A percentile compares a stretch with the other conserved stretches of the same genome.
Evolutionary conservation across 2,113 vertebrate species (phyloP).

Genomic region (Apistogramma diplotaenia): DNA sequence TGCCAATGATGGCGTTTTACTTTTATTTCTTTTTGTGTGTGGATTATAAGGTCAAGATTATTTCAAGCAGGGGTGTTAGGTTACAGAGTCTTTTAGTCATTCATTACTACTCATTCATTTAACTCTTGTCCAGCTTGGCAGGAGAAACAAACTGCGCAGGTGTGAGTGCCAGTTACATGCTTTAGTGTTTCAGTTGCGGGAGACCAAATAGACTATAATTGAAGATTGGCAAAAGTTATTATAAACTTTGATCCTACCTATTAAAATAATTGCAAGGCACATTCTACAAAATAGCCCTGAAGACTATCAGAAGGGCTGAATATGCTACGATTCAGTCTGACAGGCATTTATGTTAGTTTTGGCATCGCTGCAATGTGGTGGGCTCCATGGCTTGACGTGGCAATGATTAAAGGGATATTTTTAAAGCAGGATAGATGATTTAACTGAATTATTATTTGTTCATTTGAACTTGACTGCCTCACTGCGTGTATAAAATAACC

Average conservation of each 20-base stretch:
- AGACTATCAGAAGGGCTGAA: background rate
- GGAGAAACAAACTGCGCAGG: background rate
- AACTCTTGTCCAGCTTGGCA: background rate
- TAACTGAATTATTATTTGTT: background rate
- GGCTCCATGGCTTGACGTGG: background rate
- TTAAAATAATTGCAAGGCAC: background rate
- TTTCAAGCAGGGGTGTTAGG: constrained; percentile 31
- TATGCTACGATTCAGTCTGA: background rate
- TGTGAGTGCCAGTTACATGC: background rate
- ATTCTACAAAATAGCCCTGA: background rate
- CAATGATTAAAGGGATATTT: background rate
- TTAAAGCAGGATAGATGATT: background rate
- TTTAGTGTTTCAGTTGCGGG: background rate
- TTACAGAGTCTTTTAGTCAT: constrained; percentile 11
- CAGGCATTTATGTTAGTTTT: background rate
- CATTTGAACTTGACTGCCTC: background rate
- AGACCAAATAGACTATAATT: background rate
- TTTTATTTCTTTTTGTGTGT: constrained; percentile 40
- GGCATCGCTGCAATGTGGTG: background rate
- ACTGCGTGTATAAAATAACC: background rate
- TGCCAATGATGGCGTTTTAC: constrained; percentile 30
- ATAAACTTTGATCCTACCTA: background rate
- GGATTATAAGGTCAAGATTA: constrained; percentile 38
- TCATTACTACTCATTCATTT: constrained; percentile 26
- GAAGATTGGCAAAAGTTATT: background rate